A percentile compares a stretch with the other conserved stretches of the same genome.
These are phyloP conservation scores for Resseliella maxima DNA, from an alignment of 2,888 invertebrate genomes.

Conservation along the genomic window DNA sequence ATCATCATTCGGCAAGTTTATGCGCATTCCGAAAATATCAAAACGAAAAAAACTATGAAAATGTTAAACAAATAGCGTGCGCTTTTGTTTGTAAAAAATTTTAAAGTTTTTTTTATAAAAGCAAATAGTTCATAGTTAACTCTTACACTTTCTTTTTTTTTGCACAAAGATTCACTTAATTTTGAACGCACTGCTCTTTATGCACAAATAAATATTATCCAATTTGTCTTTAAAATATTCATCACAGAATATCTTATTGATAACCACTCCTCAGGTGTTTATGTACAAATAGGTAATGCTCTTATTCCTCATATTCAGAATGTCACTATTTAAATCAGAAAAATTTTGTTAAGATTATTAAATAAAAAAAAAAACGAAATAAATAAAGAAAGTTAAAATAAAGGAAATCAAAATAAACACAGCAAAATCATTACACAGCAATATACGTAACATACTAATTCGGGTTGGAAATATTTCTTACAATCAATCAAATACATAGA, in stretches of 20 bases:
- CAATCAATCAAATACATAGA: slow-evolving; percentile 6
- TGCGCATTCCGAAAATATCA: slow-evolving; percentile 35
- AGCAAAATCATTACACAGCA: background rate
- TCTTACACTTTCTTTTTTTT: slow-evolving; percentile 13
- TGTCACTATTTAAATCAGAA: background rate
- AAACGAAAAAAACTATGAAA: background rate
- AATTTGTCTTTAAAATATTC: too few relatives aligned
- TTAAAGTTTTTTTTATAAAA: slow-evolving; percentile 12
- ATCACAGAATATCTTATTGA: too few relatives aligned
- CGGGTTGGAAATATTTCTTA: slow-evolving; percentile 6
- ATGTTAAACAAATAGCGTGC: slow-evolving; percentile 11
- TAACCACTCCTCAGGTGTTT: too few relatives aligned
- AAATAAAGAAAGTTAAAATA: background rate
- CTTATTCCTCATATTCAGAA: background rate
- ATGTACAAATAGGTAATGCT: too few relatives aligned
- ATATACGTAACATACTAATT: slow-evolving; percentile 13
- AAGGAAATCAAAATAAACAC: background rate
- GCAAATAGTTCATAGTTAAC: slow-evolving; percentile 10
- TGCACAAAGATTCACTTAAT: slow-evolving; percentile 10
- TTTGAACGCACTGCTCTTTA: too few relatives aligned
- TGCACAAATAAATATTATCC: too few relatives aligned
- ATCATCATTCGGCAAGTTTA: slow-evolving; percentile 15
- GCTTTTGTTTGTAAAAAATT: slow-evolving; percentile 4
- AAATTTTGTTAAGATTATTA: background rate
- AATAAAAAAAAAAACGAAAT: slow-evolving; percentile 11